Percentiles rank a stretch among this genome's conserved stretches.
Conservation (phyloP, 2,888 invertebrate genomes). For the Psylliodes chrysocephalus region DNA sequence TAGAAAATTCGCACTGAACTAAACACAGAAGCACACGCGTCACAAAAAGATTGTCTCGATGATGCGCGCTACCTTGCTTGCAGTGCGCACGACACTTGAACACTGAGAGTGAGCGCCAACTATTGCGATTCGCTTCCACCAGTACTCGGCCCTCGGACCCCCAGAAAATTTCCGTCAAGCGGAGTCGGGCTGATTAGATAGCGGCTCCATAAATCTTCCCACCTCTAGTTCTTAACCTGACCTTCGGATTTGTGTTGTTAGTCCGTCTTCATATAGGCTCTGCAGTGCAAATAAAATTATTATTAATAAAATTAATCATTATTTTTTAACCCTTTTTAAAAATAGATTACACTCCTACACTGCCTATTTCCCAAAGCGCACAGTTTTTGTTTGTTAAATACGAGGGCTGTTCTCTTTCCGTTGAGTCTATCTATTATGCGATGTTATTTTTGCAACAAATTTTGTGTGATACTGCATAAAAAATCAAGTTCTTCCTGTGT, state of each 20-base stretch:
- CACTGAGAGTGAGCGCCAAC: constrained; percentile 32
- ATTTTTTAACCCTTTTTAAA: too few relatives aligned
- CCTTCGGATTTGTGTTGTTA: constrained; percentile 22
- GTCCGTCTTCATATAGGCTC: constrained; percentile 9
- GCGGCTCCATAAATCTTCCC: constrained; percentile 42
- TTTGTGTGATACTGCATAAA: too few relatives aligned
- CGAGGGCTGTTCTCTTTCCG: too few relatives aligned
- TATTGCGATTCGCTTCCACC: not conserved
- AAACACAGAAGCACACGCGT: constrained; percentile 15
- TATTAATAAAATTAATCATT: not conserved
- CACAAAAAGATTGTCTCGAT: not conserved
- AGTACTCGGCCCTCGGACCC: constrained; percentile 10
- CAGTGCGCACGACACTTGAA: constrained; percentile 28
- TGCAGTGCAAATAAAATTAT: constrained; percentile 2
- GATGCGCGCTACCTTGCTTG: constrained; percentile 4
- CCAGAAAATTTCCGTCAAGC: constrained; percentile 42
- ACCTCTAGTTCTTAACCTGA: constrained; percentile 19
- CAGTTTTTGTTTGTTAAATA: too few relatives aligned
- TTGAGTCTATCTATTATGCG: too few relatives aligned
- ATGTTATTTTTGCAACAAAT: too few relatives aligned
- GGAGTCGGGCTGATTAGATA: constrained; percentile 47
- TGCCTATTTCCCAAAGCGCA: too few relatives aligned
- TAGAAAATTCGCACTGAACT: constrained; percentile 35
- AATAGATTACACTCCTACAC: too few relatives aligned
- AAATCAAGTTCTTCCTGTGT: too few relatives aligned